phyloP scores from a whole-genome alignment of 1,140 invertebrate genomes.

The Probaryconus sp. region DNA sequence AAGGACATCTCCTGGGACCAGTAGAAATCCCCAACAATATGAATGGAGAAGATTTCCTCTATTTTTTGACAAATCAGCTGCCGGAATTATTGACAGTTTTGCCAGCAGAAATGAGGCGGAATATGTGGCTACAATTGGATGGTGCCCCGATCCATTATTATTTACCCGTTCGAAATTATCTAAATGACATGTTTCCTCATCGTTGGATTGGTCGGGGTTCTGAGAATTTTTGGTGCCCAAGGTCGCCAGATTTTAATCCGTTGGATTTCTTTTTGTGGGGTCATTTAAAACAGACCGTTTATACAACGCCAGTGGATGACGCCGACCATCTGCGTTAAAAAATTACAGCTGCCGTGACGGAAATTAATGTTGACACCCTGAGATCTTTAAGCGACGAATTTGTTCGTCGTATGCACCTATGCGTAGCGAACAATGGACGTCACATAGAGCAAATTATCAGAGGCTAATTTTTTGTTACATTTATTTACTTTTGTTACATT shows the following conservation, averaged over 20 bases:
- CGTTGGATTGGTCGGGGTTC: conserved; percentile 51
- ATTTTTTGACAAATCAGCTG: conserved; percentile 5
- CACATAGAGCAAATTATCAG: too few relatives aligned
- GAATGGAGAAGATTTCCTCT: neutral
- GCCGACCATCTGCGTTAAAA: too few relatives aligned
- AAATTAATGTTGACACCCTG: too few relatives aligned
- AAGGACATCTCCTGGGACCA: neutral
- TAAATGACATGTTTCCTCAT: conserved; percentile 4
- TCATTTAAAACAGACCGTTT: conserved; percentile 23
- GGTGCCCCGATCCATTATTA: conserved; percentile 7
- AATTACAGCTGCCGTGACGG: too few relatives aligned
- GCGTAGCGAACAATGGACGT: too few relatives aligned
- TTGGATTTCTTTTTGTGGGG: conserved; percentile 52
- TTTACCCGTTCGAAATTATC: neutral
- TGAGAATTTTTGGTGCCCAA: conserved; percentile 42
- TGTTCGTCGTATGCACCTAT: too few relatives aligned
- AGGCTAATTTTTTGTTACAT: too few relatives aligned
- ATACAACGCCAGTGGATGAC: too few relatives aligned
- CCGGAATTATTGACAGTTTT: conserved; percentile 5
- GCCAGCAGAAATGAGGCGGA: neutral
- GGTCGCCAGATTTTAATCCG: conserved; percentile 56
- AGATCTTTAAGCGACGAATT: too few relatives aligned
- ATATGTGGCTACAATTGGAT: conserved; percentile 30
- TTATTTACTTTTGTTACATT: too few relatives aligned
- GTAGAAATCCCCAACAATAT: conserved; percentile 10